phyloP scores from a whole-genome alignment of 2,888 invertebrate genomes.

The Latrodectus elegans region DNA sequence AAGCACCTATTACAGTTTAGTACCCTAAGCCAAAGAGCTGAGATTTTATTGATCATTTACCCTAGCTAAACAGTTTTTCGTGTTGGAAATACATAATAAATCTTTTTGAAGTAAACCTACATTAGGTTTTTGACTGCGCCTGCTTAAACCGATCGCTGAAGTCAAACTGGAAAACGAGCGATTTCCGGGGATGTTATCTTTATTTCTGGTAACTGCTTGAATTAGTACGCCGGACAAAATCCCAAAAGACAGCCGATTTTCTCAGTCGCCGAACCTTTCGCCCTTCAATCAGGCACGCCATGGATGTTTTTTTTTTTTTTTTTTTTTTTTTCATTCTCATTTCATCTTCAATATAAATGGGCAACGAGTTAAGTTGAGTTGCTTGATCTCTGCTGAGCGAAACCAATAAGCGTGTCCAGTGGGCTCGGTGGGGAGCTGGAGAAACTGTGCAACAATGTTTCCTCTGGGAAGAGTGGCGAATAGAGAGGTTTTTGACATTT shows the following conservation, averaged over 20 bases:
- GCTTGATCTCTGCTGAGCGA: conserved; percentile 19
- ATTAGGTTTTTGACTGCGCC: neutral
- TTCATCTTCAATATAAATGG: neutral
- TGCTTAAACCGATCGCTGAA: conserved; percentile 1
- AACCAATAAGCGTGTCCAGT: conserved; percentile 62
- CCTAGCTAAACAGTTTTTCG: neutral
- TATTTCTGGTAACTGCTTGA: conserved; percentile 19
- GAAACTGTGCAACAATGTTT: conserved; percentile 46
- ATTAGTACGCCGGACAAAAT: conserved; percentile 32
- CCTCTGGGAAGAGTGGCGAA: conserved; percentile 23
- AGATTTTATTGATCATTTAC: neutral
- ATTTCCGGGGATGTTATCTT: conserved; percentile 10
- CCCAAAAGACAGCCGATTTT: conserved; percentile 29
- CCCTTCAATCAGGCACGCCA: conserved; percentile 54
- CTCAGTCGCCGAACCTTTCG: conserved; percentile 60
- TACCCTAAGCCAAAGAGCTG: no score
- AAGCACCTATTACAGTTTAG: no score
- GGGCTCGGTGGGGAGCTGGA: neutral
- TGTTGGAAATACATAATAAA: neutral
- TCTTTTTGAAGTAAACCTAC: neutral
- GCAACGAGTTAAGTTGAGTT: conserved; percentile 36
- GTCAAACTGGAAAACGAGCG: conserved; percentile 7
- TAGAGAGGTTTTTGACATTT: conserved; percentile 65
- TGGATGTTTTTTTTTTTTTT: conserved; percentile 17
- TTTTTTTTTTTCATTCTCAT: neutral